Percentiles rank a stretch among this genome's conserved stretches.
Evolutionary conservation across 1,140 invertebrate species (phyloP).

Genomic region (Pseudachorutes palmiensis): DNA sequence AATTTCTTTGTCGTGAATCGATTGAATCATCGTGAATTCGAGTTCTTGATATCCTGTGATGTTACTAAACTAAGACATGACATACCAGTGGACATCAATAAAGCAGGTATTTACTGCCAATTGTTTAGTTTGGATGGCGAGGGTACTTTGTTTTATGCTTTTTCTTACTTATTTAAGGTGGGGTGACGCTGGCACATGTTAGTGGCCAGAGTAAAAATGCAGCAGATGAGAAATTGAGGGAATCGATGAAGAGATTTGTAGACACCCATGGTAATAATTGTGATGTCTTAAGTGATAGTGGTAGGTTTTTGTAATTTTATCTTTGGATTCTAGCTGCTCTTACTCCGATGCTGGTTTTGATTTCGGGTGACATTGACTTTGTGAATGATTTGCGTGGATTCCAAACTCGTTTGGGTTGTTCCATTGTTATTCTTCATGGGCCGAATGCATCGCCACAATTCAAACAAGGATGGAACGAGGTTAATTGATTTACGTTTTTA

Average conservation of each 20-base stretch:
- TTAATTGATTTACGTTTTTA: not conserved
- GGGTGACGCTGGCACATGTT: slow-evolving; percentile 73
- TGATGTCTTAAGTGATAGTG: not conserved
- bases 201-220: slow-evolving; percentile 74
- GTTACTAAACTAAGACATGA: slow-evolving; percentile 3
- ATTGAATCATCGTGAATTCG: slow-evolving; percentile 11
- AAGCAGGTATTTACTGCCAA: not conserved
- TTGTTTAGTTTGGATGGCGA: not conserved
- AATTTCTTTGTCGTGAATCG: slow-evolving; percentile 7
- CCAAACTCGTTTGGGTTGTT: slow-evolving; percentile 14
- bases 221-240: slow-evolving; percentile 77
- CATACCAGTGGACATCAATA: slow-evolving; percentile 4
- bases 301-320: not conserved
- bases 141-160: not conserved
- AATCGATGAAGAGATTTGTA: slow-evolving; percentile 72
- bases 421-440: slow-evolving; percentile 11
- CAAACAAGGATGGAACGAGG: slow-evolving; percentile 16
- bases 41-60: slow-evolving; percentile 16
- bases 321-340: not conserved
- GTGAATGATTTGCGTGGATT: slow-evolving; percentile 14
- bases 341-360: slow-evolving; percentile 6
- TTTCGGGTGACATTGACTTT: slow-evolving; percentile 19
- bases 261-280: slow-evolving; percentile 66
- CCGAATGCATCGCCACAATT: not conserved
- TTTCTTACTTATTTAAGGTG: not conserved